Evolutionary conservation across 1,140 invertebrate species (phyloP), one percentile per base, ranked within the genome.

Genomic region (Lordiphosa collinella): DNA sequence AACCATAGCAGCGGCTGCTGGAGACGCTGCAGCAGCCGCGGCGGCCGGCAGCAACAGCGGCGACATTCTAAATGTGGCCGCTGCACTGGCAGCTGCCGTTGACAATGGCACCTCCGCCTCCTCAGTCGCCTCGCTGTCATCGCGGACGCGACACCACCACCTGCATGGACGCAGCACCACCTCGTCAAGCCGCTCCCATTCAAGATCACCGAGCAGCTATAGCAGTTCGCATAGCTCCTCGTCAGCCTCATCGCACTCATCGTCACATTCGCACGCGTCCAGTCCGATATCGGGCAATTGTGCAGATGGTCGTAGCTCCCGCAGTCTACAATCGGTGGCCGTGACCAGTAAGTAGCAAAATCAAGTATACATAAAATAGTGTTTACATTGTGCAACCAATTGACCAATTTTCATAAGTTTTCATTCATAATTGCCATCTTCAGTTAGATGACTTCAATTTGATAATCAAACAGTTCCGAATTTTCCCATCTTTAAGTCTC

Each of bases 121-220:
- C 41, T 48, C 62, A 66, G 44, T 43, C 54, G 44, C 25, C 22
- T 36, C 54, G 46, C 16, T 14, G 34, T 25, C 44, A 22, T 18
- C 47, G 34, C 16, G 34, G 14, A 34, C 16, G 36, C 75, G 82
- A 51, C 78, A 74, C 51, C 63, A 74, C 51, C 63, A 82, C 62
- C 58, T 87, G 47, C 82, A 88, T 51, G 87, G 86, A 29, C 75
- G 87, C 36, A 87, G 87, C 69, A 87, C 87, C 37, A 90, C 90
- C 41, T 91, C 90, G 51, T 91, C 90, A 47, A 90, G 90, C 68
- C 87, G 90, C 61, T 90, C 90, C 48, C 90, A 93, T 89, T 89
- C 90, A 69, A 63, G 91, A 84, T 84, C 88, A 12, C 88, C 88
- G 59, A 89, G 88, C 58, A 89, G 88, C 49, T 89, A 89, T 48